Conservation (phyloP, 2,797 vertebrate genomes). For the Varecia variegata region DNA sequence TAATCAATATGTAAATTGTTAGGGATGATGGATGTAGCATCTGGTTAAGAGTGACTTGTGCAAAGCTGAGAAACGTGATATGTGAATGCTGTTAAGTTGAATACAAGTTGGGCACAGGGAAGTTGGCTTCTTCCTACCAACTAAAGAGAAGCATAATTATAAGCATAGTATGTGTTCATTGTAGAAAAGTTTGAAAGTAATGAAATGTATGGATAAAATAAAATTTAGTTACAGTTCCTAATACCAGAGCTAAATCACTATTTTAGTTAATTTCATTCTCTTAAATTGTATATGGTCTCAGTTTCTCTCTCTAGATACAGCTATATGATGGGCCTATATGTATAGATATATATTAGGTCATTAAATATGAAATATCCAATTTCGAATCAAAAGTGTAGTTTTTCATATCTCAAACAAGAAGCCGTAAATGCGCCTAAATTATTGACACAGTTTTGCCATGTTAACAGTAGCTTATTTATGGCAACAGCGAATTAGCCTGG, state of each 20-base stretch:
- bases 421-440: no score
- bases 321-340: neutral
- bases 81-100: slow-evolving; percentile 5
- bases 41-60: slow-evolving; percentile 32
- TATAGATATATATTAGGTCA: neutral
- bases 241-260: neutral
- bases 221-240: neutral
- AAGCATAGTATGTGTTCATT: neutral
- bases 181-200: slow-evolving; percentile 29
- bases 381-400: no score
- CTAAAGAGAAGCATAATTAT: neutral
- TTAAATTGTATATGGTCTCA: neutral
- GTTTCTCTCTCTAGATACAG: neutral
- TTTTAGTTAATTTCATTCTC: neutral
- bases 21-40: slow-evolving; percentile 43
- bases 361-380: no score
- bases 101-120: neutral
- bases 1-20: slow-evolving; percentile 42
- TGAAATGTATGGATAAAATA: neutral
- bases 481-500: no score
- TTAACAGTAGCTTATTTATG: no score
- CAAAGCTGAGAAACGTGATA: slow-evolving; percentile 34
- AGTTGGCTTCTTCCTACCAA: neutral
- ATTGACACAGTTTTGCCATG: no score
- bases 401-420: no score